Percentiles rank a stretch among this genome's conserved stretches.
Conservation (phyloP, 2,888 invertebrate genomes). For the Abscondita cerata region DNA sequence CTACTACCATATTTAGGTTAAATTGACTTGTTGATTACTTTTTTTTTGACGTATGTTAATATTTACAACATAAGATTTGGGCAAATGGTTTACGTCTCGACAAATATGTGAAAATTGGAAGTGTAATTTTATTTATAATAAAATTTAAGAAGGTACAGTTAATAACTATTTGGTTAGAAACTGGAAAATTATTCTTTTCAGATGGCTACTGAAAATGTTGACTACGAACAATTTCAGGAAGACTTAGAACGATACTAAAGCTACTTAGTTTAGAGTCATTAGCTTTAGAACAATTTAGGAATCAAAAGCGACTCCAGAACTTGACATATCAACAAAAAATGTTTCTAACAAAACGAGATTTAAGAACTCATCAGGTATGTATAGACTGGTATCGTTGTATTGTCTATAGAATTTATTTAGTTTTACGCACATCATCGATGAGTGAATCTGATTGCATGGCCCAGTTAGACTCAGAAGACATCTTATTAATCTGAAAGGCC, state of each 20-base stretch:
- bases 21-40: slow-evolving; percentile 32
- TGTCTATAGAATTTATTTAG: too few relatives aligned
- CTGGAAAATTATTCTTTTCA: slow-evolving; percentile 12
- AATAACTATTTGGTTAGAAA: not conserved
- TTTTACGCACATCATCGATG: slow-evolving; percentile 54
- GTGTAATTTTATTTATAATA: not conserved
- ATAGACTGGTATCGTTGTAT: too few relatives aligned
- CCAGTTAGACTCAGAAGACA: slow-evolving; percentile 53
- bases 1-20: slow-evolving; percentile 17
- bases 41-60: slow-evolving; percentile 28
- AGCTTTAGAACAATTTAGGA: slow-evolving; percentile 81
- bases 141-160: too few relatives aligned
- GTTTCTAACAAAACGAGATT: slow-evolving; percentile 26
- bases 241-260: slow-evolving; percentile 88
- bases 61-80: slow-evolving; percentile 5
- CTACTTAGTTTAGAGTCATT: slow-evolving; percentile 86
- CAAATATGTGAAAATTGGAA: not conserved
- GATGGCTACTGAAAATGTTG: slow-evolving; percentile 52
- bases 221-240: slow-evolving; percentile 85
- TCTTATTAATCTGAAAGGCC: slow-evolving; percentile 64
- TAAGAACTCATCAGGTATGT: slow-evolving; percentile 49
- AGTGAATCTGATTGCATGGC: slow-evolving; percentile 52
- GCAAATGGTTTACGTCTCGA: slow-evolving; percentile 1
- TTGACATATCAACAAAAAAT: slow-evolving; percentile 44
- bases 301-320: slow-evolving; percentile 66